phyloP scores from a whole-genome alignment of 2,113 vertebrate genomes.

The Scortum barcoo region DNA sequence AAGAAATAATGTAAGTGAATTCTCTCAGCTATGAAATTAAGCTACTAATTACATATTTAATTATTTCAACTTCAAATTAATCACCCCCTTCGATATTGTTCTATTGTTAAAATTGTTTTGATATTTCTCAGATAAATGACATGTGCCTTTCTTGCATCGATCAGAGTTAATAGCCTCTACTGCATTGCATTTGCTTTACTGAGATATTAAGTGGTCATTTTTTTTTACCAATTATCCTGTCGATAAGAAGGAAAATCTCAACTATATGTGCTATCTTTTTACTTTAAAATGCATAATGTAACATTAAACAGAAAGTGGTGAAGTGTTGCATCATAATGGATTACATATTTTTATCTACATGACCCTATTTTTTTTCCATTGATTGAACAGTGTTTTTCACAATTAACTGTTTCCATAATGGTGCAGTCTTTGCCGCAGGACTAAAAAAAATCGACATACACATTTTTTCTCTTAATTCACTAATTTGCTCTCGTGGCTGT shows the following conservation, averaged over 20 bases:
- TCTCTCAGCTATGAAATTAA: constrained; percentile 33
- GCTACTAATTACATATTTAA: constrained; percentile 28
- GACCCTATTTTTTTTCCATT: background rate
- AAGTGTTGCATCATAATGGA: background rate
- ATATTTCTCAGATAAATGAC: background rate
- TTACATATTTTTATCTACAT: background rate
- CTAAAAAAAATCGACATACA: background rate
- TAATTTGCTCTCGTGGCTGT: background rate
- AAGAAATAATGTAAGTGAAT: background rate
- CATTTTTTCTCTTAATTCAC: background rate
- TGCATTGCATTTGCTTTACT: background rate
- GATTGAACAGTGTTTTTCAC: background rate
- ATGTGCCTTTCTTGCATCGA: background rate
- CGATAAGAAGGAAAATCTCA: background rate
- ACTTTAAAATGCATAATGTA: background rate
- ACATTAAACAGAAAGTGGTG: background rate
- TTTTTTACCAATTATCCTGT: constrained; percentile 12
- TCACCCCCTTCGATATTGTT: background rate
- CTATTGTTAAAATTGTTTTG: constrained; percentile 28
- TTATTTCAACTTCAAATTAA: background rate
- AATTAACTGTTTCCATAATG: background rate
- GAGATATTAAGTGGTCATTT: background rate
- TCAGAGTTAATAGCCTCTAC: background rate
- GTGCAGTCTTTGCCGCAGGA: background rate
- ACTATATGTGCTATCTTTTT: background rate